Base-by-base conservation (phyloP, 2,888 invertebrate species). In the Cerceris rybyensis region DNA sequence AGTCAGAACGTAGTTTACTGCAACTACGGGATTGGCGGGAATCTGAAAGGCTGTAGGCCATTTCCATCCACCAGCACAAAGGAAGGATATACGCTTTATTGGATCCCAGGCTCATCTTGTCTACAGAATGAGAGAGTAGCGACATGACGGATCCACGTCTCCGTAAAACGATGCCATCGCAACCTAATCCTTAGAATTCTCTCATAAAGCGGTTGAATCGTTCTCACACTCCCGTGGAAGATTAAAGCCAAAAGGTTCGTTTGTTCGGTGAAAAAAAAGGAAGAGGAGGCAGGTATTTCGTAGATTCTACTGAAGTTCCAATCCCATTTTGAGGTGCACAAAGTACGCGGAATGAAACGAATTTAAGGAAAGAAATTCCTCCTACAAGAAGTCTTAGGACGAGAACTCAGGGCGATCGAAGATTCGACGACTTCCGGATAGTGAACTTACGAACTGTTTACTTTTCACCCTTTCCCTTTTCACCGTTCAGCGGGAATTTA, bases 1-100 rank as follows among this genome's bases (percentile, higher is more conserved):
- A 42, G 57, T 14, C 43, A 13, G 42, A 59, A 58, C n/a, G 71
- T 42, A 60, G 76, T 78, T 69, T 71, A 70, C 67, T 39, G 59
- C 59, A 58, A 43, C 54, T 58, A 69, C 59, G 65, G 52, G 61
- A 73, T 66, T 61, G 72, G 72, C 68, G 74, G 61, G 77, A 80
- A 81, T 81, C 77, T 63, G 73, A 80, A 80, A 74, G 66, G 65
- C 68, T 52, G 65, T 67, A 77, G 61, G 80, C 80, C 76, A 81
- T 80, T 77, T 69, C 66, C 68, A 64, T 70, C 42, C 43, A 14
- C 14, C 65, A 46, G 70, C 41, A 69, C 69, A 77, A 71, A 81
- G 66, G 52, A 68, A 58, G 68, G 73, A 71, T 66, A 63, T 64
- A 70, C 77, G 60, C 59, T 81, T 80, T 80, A 81, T 77, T 81